Conservation (phyloP, 1,140 invertebrate species). For the Drosophila nigromelanica region DNA sequence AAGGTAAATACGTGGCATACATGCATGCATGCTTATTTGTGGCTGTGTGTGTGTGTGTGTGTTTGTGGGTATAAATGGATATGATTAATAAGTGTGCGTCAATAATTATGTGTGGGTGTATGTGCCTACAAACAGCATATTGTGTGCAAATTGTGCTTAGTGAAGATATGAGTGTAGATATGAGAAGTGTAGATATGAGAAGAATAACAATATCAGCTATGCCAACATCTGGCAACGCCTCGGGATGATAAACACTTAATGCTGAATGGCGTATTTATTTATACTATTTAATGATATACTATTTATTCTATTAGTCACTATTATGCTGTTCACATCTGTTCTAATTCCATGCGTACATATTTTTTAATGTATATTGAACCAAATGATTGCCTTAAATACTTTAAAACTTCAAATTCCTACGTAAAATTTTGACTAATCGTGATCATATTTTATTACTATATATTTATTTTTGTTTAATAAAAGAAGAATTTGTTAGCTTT, state of each 20-base stretch:
- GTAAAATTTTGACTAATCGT: too few species aligned
- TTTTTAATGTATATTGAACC: too few species aligned
- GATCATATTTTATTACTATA: too few species aligned
- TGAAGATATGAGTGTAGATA: conserved; percentile 10
- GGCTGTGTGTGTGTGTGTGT: conserved; percentile 5
- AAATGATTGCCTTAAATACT: too few species aligned
- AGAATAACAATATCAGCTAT: conserved; percentile 4
- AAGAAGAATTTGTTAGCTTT: too few species aligned
- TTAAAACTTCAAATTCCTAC: too few species aligned
- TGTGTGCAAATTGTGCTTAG: neutral
- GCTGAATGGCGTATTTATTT: too few species aligned
- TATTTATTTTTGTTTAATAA: too few species aligned
- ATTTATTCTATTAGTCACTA: too few species aligned
- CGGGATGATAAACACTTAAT: neutral
- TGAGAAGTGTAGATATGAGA: conserved; percentile 1
- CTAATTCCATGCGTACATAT: too few species aligned
- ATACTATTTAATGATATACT: neutral
- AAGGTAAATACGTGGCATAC: conserved; percentile 7
- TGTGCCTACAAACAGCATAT: conserved; percentile 1
- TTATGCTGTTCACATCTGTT: too few species aligned
- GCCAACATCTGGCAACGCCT: conserved; percentile 11
- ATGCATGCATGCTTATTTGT: conserved; percentile 6
- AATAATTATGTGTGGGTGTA: conserved; percentile 24
- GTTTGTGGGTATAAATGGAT: conserved; percentile 6
- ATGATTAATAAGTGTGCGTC: conserved; percentile 15